phyloP scores from a whole-genome alignment of 2,888 invertebrate species.

The Stictocephala bisonia region DNA sequence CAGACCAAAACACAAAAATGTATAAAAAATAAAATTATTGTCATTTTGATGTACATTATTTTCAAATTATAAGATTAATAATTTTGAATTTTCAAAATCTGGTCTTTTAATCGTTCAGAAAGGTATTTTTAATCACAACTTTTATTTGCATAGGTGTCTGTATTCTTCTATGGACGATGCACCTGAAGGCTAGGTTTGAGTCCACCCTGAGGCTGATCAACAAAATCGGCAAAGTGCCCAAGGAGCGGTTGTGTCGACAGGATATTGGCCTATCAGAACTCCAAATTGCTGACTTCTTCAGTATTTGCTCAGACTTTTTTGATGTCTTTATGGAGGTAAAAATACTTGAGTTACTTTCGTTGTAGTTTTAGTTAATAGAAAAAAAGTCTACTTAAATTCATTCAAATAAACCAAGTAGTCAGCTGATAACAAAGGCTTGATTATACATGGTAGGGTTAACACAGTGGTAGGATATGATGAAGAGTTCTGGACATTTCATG shows the following conservation, averaged over 20 bases:
- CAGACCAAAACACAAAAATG: too few relatives aligned
- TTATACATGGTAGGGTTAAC: too few relatives aligned
- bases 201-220: constrained; percentile 79
- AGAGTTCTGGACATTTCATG: too few relatives aligned
- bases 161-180: constrained; percentile 89
- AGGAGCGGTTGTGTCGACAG: constrained; percentile 84
- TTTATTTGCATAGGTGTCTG: constrained; percentile 77
- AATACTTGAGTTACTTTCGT: constrained; percentile 52
- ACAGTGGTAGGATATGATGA: too few relatives aligned
- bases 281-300: constrained; percentile 64
- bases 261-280: constrained; percentile 78
- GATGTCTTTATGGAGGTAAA: constrained; percentile 71
- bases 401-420: too few relatives aligned
- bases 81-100: not conserved
- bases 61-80: not conserved
- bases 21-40: too few relatives aligned
- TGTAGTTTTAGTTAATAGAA: too few relatives aligned
- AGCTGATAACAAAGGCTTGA: too few relatives aligned
- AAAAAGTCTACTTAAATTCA: too few relatives aligned
- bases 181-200: constrained; percentile 84
- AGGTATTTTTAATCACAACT: not conserved
- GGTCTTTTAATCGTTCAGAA: not conserved
- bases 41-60: too few relatives aligned
- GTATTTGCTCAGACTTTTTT: constrained; percentile 66
- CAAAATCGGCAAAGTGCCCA: constrained; percentile 86